Evolutionary conservation across 2,888 invertebrate genomes (phyloP).

Genomic region (Drosophila atripex): DNA sequence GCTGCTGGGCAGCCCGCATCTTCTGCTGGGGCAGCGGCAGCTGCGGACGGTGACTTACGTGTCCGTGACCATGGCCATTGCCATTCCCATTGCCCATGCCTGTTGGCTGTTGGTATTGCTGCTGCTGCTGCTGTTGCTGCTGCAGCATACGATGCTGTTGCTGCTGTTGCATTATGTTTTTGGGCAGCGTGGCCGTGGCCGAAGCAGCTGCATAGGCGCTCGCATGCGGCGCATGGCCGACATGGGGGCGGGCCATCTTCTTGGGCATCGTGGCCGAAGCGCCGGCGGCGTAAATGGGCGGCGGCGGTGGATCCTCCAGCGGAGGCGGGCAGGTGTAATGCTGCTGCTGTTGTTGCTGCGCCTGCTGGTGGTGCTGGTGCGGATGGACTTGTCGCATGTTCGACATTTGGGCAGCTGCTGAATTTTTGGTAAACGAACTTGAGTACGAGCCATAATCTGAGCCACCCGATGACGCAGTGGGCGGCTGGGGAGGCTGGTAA

Average conservation of each 20-base stretch:
- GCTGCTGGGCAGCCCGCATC: slow-evolving; percentile 59
- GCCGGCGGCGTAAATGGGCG: slow-evolving; percentile 71
- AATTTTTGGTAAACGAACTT: slow-evolving; percentile 80
- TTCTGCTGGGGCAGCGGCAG: slow-evolving; percentile 76
- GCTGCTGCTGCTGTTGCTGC: slow-evolving; percentile 64
- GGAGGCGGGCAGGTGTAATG: slow-evolving; percentile 83
- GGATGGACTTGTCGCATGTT: slow-evolving; percentile 57
- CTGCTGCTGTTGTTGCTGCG: slow-evolving; percentile 65
- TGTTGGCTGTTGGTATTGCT: slow-evolving; percentile 70
- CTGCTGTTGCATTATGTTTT: slow-evolving; percentile 70
- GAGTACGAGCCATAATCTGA: slow-evolving; percentile 72
- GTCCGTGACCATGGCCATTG: slow-evolving; percentile 61
- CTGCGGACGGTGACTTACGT: slow-evolving; percentile 76
- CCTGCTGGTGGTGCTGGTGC: slow-evolving; percentile 48
- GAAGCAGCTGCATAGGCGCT: slow-evolving; percentile 74
- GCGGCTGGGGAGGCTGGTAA: slow-evolving; percentile 73
- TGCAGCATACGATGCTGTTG: slow-evolving; percentile 62
- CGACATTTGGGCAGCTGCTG: slow-evolving; percentile 76
- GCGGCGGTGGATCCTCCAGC: slow-evolving; percentile 83
- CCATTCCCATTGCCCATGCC: slow-evolving; percentile 58
- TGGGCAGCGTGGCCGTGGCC: slow-evolving; percentile 80
- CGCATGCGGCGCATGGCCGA: slow-evolving; percentile 59
- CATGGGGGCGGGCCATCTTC: slow-evolving; percentile 59
- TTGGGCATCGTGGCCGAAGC: slow-evolving; percentile 81
- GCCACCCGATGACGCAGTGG: slow-evolving; percentile 37